Conservation (phyloP, 1,140 invertebrate species). For the Conus ventricosus region DNA sequence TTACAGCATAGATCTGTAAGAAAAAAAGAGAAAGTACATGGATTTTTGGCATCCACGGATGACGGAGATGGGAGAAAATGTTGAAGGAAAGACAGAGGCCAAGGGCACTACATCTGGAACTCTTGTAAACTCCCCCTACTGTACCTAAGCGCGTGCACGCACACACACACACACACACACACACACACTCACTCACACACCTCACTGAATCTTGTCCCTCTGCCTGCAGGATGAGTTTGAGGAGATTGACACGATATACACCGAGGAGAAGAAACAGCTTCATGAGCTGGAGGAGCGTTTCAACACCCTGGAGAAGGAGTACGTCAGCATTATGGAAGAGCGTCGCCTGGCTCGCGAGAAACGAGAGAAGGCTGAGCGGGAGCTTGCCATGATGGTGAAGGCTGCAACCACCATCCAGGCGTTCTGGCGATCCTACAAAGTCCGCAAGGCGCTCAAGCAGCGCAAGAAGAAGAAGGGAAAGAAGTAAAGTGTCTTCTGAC, state of each 20-base stretch:
- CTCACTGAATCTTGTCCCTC: not conserved
- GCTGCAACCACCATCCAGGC: constrained; percentile 73
- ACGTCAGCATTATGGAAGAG: constrained; percentile 71
- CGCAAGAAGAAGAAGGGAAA: constrained; percentile 72
- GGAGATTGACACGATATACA: constrained; percentile 72
- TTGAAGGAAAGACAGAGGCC: no score
- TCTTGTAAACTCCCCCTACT: no score
- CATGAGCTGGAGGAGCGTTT: constrained; percentile 73
- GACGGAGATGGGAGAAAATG: no score
- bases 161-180: no score
- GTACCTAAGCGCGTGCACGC: no score
- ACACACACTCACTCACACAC: no score
- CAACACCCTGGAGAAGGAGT: constrained; percentile 72
- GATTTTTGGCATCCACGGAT: no score
- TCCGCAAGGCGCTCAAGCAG: constrained; percentile 71
- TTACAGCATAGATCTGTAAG: no score
- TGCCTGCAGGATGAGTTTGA: constrained; percentile 71
- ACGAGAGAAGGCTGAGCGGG: constrained; percentile 69
- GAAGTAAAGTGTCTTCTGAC: constrained; percentile 39
- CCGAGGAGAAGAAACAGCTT: constrained; percentile 74
- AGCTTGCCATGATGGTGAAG: constrained; percentile 69
- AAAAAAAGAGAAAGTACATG: no score
- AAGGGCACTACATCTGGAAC: no score
- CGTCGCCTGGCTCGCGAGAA: constrained; percentile 65
- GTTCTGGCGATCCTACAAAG: constrained; percentile 75